Evolutionary conservation across 1,140 invertebrate genomes (phyloP).

Genomic region (Eueides isabella): DNA sequence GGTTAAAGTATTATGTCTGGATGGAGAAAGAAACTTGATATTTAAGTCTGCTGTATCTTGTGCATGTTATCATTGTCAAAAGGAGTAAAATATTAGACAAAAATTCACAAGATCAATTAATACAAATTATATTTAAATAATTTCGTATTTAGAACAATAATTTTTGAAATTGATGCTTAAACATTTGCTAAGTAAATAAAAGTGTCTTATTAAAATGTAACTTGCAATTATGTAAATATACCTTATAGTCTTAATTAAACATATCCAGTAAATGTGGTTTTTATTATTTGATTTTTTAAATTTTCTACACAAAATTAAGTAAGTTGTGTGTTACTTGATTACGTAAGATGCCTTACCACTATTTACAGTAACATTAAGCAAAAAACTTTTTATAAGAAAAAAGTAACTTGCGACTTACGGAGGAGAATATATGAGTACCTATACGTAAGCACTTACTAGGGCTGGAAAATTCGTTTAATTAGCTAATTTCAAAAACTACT

Average conservation of each 20-base stretch:
- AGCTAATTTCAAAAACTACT: no score
- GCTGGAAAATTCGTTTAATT: no score
- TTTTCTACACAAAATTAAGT: neutral
- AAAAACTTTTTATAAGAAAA: no score
- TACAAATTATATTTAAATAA: no score
- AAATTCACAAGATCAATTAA: neutral
- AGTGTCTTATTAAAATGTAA: neutral
- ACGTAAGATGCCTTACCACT: no score
- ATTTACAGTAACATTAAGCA: no score
- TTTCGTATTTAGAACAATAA: neutral
- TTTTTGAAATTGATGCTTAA: neutral
- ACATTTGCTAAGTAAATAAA: neutral
- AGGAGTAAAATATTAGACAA: constrained; percentile 82
- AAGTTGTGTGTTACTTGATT: no score
- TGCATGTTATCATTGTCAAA: constrained; percentile 93
- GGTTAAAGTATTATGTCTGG: constrained; percentile 88
- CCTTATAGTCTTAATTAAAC: constrained; percentile 2
- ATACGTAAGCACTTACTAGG: no score
- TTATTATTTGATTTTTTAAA: neutral
- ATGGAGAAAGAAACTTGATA: constrained; percentile 88
- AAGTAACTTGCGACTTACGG: no score
- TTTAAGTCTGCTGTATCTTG: constrained; percentile 93
- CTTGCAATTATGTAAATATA: constrained; percentile 12
- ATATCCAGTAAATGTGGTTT: constrained; percentile 1
- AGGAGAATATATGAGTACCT: no score